Percentiles rank a stretch among this genome's conserved stretches.
phyloP scores from a whole-genome alignment of 1,140 invertebrate genomes.

The Anastrepha ludens region DNA sequence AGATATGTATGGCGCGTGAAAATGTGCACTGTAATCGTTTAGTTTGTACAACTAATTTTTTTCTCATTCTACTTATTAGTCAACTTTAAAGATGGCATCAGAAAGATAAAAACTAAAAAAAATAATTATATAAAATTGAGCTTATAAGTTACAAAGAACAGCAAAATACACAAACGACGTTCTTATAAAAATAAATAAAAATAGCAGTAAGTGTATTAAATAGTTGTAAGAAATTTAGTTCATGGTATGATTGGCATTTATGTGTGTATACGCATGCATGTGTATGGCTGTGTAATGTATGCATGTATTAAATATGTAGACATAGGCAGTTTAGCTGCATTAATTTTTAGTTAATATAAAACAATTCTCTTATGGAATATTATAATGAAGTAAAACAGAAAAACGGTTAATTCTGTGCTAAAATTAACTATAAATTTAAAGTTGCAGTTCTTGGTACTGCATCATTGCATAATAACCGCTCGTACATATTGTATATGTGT shows the following conservation, averaged over 20 bases:
- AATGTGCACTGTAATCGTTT: too few relatives aligned
- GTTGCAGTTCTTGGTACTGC: too few relatives aligned
- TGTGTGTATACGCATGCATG: neutral
- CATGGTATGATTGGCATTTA: neutral
- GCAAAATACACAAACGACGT: neutral
- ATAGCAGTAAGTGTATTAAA: neutral
- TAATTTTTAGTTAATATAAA: conserved; percentile 15
- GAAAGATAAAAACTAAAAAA: neutral
- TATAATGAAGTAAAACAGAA: too few relatives aligned
- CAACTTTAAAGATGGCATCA: neutral
- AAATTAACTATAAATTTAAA: too few relatives aligned
- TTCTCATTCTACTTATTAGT: neutral
- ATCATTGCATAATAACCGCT: too few relatives aligned
- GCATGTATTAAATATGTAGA: neutral
- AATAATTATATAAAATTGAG: neutral
- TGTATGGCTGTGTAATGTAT: neutral
- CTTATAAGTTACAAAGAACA: neutral
- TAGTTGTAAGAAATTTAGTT: conserved; percentile 1
- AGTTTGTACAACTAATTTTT: too few relatives aligned
- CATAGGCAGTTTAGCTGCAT: neutral
- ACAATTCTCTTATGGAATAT: too few relatives aligned
- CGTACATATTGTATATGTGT: too few relatives aligned
- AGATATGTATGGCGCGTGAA: too few relatives aligned
- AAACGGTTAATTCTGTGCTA: too few relatives aligned
- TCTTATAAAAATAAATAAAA: neutral